phyloP scores from a whole-genome alignment of 2,888 invertebrate species.

The Lomographa bimaculata region DNA sequence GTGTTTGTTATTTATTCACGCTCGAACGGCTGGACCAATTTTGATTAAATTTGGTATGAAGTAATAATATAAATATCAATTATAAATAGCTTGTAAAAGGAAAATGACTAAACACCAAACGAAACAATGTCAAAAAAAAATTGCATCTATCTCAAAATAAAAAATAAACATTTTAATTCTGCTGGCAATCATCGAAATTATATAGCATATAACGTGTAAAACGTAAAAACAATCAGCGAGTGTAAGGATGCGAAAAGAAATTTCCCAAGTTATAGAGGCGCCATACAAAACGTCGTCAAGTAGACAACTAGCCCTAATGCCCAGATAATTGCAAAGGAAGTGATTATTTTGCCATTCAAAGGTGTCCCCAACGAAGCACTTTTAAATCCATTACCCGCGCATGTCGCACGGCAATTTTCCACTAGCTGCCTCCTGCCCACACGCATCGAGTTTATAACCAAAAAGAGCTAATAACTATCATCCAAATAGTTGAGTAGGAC shows the following conservation, averaged over 20 bases:
- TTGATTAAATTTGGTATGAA: no score
- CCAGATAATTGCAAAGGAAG: constrained; percentile 66
- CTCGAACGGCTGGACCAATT: no score
- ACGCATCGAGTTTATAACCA: constrained; percentile 66
- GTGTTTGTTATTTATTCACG: no score
- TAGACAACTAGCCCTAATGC: constrained; percentile 52
- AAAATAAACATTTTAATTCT: no score
- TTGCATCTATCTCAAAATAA: no score
- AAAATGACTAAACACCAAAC: no score
- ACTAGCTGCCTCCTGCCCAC: constrained; percentile 71
- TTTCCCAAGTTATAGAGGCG: constrained; percentile 19
- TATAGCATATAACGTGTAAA: no score
- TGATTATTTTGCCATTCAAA: constrained; percentile 73
- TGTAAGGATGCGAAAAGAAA: constrained; percentile 4
- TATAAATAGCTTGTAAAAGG: no score
- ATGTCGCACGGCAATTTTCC: constrained; percentile 82
- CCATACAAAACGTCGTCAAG: constrained; percentile 43
- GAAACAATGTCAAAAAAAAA: no score
- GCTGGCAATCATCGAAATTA: no score
- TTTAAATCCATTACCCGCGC: constrained; percentile 77
- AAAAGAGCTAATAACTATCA: constrained; percentile 80
- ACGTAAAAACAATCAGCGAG: no score
- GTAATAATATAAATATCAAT: no score
- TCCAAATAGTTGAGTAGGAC: constrained; percentile 69
- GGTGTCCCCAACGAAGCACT: constrained; percentile 65